Base-by-base conservation (phyloP, 2,113 vertebrate species). In the Dipodomys stephensi region DNA sequence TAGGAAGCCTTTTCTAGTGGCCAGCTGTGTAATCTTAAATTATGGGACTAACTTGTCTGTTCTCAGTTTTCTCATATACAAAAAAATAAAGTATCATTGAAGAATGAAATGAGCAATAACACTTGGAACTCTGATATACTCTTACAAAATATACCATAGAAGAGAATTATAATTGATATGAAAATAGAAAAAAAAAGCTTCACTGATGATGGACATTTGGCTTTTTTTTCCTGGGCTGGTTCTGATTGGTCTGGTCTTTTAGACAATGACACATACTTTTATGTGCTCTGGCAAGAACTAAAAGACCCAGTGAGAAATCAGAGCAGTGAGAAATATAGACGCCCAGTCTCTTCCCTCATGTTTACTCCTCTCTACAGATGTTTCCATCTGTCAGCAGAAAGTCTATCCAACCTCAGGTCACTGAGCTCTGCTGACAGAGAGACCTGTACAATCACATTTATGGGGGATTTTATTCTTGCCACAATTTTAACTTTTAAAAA, bases 401-500 rank as follows among this genome's bases (percentile, higher is more conserved):
- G 46, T 57, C 60, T 27, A 53, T 80, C 13, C 73, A 49, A 72
- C 60, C 12, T 44, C 5, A 62, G n/a, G 2, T 89, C 62, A 9
- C 67, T 76, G 57, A 10, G 62, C 53, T 87, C 32, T 11, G 16
- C 9, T 60, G 68, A 32, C 25, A 67, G 57, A 86, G 62, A 92
- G 82, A 78, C 72, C 18, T 74, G 30, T 25, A 81, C 64, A 89
- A 64, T 95, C 53, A 71, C 19, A 71, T n/a, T 83, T 65, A 79
- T 85, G 93, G 64, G 92, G 74, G 35, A n/a, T 10, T 35, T 39
- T 82, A 46, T 78, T 79, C 88, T 32, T 80, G 89, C n/a, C 46
- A 89, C 88, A 82, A 83, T 94, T 95, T 92, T 67, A 96, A 85
- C 49, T 91, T 20, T 62, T 32, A 64, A 64, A 49, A 71, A 32